phyloP scores from a whole-genome alignment of 1,140 invertebrate genomes.

The Cotesia chilonis region DNA sequence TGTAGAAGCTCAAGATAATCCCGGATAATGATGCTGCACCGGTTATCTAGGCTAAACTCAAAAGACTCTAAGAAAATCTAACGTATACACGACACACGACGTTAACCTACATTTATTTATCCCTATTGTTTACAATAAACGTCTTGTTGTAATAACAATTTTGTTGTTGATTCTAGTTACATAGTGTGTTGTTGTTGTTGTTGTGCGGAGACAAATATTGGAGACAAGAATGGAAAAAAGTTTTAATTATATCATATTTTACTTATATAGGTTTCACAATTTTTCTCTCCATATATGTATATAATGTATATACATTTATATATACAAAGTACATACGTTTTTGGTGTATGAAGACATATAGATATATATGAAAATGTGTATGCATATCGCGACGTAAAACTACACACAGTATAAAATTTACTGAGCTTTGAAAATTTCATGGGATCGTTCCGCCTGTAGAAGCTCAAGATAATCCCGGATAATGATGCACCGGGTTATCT shows the following conservation, averaged over 20 bases:
- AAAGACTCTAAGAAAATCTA: slow-evolving; percentile 5
- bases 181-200: too few relatives aligned
- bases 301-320: neutral
- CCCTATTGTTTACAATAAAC: neutral
- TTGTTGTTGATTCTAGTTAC: too few relatives aligned
- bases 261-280: too few relatives aligned
- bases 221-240: too few relatives aligned
- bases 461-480: slow-evolving; percentile 25
- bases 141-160: too few relatives aligned
- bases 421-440: slow-evolving; percentile 31
- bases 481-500: slow-evolving; percentile 17
- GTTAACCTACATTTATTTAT: neutral
- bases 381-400: neutral
- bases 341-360: neutral
- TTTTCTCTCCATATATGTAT: too few relatives aligned
- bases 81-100: neutral
- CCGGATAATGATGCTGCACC: slow-evolving; percentile 22
- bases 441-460: slow-evolving; percentile 1
- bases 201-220: too few relatives aligned
- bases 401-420: slow-evolving; percentile 21
- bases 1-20: slow-evolving; percentile 21
- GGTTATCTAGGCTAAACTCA: slow-evolving; percentile 12
- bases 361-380: slow-evolving; percentile 7
- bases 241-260: too few relatives aligned
- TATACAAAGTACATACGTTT: neutral